Conservation (phyloP, 2,888 invertebrate genomes). For the Ceramica pisi region DNA sequence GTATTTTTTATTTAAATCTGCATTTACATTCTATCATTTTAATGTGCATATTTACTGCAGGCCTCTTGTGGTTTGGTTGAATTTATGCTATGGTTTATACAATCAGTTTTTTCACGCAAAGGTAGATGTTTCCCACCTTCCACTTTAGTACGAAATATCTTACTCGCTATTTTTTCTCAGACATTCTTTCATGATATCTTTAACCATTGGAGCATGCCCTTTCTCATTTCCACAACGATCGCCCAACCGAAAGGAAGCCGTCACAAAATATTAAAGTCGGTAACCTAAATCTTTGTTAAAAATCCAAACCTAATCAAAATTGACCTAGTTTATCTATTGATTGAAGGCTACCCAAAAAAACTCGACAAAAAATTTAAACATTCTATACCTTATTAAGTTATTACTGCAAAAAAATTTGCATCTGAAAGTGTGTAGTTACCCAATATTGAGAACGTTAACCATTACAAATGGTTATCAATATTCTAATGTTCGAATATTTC, state of each 20-base stretch:
- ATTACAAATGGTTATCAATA: neutral
- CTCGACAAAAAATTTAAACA: neutral
- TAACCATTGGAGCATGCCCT: constrained; percentile 52
- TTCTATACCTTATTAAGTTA: too few species aligned
- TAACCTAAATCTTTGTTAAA: constrained; percentile 31
- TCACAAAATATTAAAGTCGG: constrained; percentile 31
- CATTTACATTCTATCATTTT: constrained; percentile 29
- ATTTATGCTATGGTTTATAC: constrained; percentile 5
- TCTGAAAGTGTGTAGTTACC: too few species aligned
- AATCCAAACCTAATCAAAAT: constrained; percentile 26
- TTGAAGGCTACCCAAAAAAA: neutral
- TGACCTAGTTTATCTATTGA: constrained; percentile 1
- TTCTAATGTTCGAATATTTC: neutral
- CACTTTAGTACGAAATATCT: constrained; percentile 39
- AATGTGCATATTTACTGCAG: constrained; percentile 27
- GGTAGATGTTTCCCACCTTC: constrained; percentile 22
- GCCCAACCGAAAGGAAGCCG: constrained; percentile 22
- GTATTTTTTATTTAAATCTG: constrained; percentile 42
- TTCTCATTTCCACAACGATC: constrained; percentile 56
- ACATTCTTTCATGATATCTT: constrained; percentile 53
- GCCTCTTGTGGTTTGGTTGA: constrained; percentile 12
- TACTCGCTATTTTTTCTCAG: constrained; percentile 25
- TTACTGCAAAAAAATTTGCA: neutral
- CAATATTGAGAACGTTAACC: neutral
- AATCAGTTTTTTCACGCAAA: constrained; percentile 12